Evolutionary conservation across 1,140 invertebrate genomes (phyloP).

Genomic region (Platyscapa corneri): DNA sequence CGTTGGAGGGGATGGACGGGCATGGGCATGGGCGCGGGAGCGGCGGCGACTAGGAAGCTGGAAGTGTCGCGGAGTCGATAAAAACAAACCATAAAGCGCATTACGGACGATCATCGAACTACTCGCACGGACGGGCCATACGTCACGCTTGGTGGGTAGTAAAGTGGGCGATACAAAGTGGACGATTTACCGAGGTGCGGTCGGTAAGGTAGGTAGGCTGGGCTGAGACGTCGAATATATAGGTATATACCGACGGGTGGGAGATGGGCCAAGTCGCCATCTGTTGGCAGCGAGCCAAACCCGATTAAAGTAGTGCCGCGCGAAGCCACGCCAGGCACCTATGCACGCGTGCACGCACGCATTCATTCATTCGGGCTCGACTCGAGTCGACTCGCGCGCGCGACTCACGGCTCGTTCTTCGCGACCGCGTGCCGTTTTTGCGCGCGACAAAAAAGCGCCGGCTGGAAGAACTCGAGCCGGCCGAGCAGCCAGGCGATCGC

Average conservation of each 20-base stretch:
- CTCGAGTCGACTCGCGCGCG: too few relatives aligned
- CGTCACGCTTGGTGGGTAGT: conserved; percentile 65
- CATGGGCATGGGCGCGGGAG: not conserved
- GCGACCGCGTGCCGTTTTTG: not conserved
- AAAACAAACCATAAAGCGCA: conserved; percentile 71
- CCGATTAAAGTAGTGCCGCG: conserved; percentile 26
- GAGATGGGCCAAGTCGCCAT: conserved; percentile 64
- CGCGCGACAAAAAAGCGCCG: conserved; percentile 2
- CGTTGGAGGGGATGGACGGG: too few relatives aligned
- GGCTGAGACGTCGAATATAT: not conserved
- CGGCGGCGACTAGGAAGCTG: too few relatives aligned
- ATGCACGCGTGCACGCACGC: conserved; percentile 54
- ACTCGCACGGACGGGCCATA: conserved; percentile 55
- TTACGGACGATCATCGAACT: conserved; percentile 72
- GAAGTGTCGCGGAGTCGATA: conserved; percentile 64
- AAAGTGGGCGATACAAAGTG: conserved; percentile 57
- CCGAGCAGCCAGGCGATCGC: too few relatives aligned
- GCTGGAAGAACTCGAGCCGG: too few relatives aligned
- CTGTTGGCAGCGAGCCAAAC: conserved; percentile 57
- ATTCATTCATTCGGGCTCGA: not conserved
- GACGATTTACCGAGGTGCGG: conserved; percentile 59
- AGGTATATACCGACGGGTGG: conserved; percentile 56
- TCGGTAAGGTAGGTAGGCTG: conserved; percentile 66
- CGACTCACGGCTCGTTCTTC: conserved; percentile 22
- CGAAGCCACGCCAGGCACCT: too few relatives aligned